Evolutionary conservation across 2,797 vertebrate species (phyloP).

Genomic region (Betta splendens): DNA sequence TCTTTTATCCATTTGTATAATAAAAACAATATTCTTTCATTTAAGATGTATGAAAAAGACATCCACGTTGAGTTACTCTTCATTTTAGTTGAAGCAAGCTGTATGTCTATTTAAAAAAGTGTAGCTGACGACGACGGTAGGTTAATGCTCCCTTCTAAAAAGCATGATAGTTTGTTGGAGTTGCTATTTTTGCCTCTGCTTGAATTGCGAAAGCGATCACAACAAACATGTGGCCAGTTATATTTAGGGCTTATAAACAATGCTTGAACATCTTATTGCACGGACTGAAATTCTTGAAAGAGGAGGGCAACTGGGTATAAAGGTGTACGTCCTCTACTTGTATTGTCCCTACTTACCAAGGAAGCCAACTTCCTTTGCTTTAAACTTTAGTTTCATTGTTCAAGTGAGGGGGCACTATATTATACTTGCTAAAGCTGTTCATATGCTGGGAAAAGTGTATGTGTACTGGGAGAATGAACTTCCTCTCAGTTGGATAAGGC

Average conservation of each 20-base stretch:
- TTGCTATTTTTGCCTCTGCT: slow-evolving; percentile 42
- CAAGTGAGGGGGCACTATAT: slow-evolving; percentile 50
- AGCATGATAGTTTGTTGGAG: slow-evolving; percentile 34
- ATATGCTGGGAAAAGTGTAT: slow-evolving; percentile 48
- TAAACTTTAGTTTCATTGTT: too few species aligned
- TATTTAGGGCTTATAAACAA: slow-evolving; percentile 48
- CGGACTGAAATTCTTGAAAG: slow-evolving; percentile 20
- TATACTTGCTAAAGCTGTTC: slow-evolving; percentile 48
- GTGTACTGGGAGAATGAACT: slow-evolving; percentile 69
- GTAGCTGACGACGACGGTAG: slow-evolving; percentile 22
- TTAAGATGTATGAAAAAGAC: slow-evolving; percentile 19
- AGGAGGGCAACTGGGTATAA: slow-evolving; percentile 1
- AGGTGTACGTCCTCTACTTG: background rate
- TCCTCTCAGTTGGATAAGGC: slow-evolving; percentile 57
- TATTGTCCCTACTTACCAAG: slow-evolving; percentile 23
- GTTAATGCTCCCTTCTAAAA: slow-evolving; percentile 36
- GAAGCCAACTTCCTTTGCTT: slow-evolving; percentile 34
- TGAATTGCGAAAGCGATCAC: slow-evolving; percentile 34
- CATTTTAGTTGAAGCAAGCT: slow-evolving; percentile 16
- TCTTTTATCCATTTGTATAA: slow-evolving; percentile 20
- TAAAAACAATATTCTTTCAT: slow-evolving; percentile 11
- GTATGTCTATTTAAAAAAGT: background rate
- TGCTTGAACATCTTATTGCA: slow-evolving; percentile 30
- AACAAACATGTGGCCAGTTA: slow-evolving; percentile 49
- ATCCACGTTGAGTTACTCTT: slow-evolving; percentile 24